Percentiles rank a stretch among this genome's conserved stretches.
Evolutionary conservation across 2,113 vertebrate species (phyloP).

Genomic region (Struthio camelus): DNA sequence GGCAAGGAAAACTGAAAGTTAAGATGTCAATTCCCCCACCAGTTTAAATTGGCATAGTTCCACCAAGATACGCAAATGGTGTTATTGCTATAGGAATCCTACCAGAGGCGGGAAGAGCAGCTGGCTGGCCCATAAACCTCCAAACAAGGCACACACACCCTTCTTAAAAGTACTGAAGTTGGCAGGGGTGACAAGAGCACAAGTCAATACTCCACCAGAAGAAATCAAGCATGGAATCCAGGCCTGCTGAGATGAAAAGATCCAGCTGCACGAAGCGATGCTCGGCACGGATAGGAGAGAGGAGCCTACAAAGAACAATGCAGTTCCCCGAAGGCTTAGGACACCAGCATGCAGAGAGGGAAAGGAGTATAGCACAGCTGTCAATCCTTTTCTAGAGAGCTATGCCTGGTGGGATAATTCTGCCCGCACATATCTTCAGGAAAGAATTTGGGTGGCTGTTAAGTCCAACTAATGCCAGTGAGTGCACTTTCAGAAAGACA

Average conservation of each 20-base stretch:
- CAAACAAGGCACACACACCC: accelerated
- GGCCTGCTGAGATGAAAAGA: neutral
- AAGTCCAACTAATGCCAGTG: neutral
- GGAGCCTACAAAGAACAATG: neutral
- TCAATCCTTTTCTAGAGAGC: neutral
- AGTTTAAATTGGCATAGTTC: neutral
- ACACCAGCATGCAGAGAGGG: neutral
- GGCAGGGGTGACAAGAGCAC: neutral
- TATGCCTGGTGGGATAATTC: constrained; percentile 1
- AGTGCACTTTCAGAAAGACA: neutral
- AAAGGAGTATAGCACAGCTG: neutral
- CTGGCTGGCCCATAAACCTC: neutral
- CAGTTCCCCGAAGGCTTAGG: neutral
- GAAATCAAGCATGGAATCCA: neutral
- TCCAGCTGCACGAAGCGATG: neutral
- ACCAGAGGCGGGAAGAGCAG: neutral
- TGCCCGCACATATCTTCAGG: neutral
- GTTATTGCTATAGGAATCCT: neutral
- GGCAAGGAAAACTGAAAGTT: neutral
- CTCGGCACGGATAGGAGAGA: neutral
- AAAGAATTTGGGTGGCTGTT: neutral
- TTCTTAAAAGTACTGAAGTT: neutral
- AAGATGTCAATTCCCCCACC: neutral
- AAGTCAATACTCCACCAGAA: neutral
- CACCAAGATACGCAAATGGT: neutral